Conservation (phyloP, 2,113 vertebrate species). For the Anthoscopus minutus region DNA sequence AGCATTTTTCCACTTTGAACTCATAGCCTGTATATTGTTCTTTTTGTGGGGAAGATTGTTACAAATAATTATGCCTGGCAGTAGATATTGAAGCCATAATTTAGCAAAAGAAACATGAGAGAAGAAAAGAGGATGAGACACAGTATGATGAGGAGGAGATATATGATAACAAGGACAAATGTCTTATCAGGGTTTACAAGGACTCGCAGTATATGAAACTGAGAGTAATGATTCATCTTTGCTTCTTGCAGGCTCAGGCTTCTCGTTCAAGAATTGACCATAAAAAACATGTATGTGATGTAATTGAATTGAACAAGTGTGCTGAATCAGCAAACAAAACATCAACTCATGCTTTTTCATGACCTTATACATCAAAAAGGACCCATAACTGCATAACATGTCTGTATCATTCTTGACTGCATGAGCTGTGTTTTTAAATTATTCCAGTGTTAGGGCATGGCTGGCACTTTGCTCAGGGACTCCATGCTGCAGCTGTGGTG, state of each 20-base stretch:
- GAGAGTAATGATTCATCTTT: background rate
- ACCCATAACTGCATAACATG: background rate
- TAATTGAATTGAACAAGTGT: background rate
- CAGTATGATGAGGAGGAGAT: background rate
- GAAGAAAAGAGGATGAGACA: background rate
- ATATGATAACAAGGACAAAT: background rate
- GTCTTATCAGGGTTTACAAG: background rate
- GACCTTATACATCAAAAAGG: background rate
- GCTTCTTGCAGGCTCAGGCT: background rate
- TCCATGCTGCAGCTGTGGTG: background rate
- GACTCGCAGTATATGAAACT: background rate
- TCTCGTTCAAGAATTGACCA: background rate
- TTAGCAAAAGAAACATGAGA: background rate
- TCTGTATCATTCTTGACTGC: background rate
- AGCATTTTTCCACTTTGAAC: background rate
- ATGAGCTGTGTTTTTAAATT: background rate
- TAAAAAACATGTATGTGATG: accelerated
- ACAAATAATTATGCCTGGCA: background rate
- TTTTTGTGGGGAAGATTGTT: background rate
- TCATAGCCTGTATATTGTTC: background rate
- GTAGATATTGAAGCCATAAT: background rate
- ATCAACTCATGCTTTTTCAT: background rate
- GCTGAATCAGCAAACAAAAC: background rate
- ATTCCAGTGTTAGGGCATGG: too few relatives aligned
- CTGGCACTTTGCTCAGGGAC: background rate